These are phyloP conservation scores for Cryptophagus acutangulus DNA, from an alignment of 2,888 invertebrate species.

Conservation along the genomic window DNA sequence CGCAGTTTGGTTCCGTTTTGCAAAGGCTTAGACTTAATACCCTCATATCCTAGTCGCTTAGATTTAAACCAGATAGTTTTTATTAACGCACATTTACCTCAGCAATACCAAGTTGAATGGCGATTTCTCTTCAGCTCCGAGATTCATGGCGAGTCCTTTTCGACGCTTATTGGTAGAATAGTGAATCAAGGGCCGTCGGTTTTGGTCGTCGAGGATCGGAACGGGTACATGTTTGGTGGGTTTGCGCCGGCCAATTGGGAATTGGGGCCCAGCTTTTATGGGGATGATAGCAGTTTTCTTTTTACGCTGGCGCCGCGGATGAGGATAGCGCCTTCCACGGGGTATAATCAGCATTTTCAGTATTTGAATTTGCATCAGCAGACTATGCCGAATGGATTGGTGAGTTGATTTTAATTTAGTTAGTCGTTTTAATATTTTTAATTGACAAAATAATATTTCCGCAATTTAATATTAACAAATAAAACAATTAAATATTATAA, in stretches of 20 bases:
- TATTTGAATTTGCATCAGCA: conserved; percentile 90
- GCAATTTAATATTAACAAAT: not conserved
- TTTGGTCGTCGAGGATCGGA: conserved; percentile 75
- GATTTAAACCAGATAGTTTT: conserved; percentile 75
- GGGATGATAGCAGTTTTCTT: conserved; percentile 71
- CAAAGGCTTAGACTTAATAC: conserved; percentile 65
- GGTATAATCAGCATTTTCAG: conserved; percentile 85
- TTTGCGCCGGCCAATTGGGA: conserved; percentile 78
- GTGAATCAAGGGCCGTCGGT: conserved; percentile 77
- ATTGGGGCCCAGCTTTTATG: conserved; percentile 70
- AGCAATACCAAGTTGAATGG: conserved; percentile 73
- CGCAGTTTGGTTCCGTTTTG: conserved; percentile 52
- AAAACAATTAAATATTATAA: not conserved
- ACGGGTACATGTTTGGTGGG: conserved; percentile 84
- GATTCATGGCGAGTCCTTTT: conserved; percentile 87
- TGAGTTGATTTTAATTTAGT: too few species aligned
- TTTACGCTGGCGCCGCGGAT: conserved; percentile 80
- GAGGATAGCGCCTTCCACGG: conserved; percentile 71
- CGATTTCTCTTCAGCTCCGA: conserved; percentile 81
- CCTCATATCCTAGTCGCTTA: conserved; percentile 69
- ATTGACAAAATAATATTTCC: too few species aligned
- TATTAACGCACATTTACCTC: conserved; percentile 74
- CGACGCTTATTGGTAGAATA: conserved; percentile 73
- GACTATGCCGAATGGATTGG: conserved; percentile 90
- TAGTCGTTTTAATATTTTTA: too few species aligned